Evolutionary conservation across 2,888 invertebrate genomes (phyloP).

Genomic region (Ennomos fuscantarius): DNA sequence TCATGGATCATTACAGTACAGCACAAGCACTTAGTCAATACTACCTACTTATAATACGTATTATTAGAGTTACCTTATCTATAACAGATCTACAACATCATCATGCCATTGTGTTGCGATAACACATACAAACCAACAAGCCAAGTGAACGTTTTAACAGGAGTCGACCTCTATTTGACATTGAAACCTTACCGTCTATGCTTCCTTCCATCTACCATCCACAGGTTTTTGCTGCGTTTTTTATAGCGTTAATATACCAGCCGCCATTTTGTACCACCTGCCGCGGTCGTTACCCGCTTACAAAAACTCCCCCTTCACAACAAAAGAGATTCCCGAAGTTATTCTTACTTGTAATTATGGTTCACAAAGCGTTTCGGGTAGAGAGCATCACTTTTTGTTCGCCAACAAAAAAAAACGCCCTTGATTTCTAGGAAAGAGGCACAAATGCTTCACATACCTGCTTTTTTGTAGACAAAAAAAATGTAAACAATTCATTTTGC

Average conservation of each 20-base stretch:
- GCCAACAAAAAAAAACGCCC: constrained; percentile 66
- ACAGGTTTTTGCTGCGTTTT: constrained; percentile 76
- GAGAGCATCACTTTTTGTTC: constrained; percentile 68
- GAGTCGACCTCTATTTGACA: constrained; percentile 77
- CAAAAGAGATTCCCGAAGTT: constrained; percentile 81
- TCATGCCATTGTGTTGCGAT: no score
- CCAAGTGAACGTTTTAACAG: neutral
- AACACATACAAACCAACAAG: neutral
- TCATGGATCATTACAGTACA: no score
- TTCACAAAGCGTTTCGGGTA: constrained; percentile 73
- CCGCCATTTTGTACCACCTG: constrained; percentile 80
- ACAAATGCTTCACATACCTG: constrained; percentile 61
- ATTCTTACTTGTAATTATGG: constrained; percentile 81
- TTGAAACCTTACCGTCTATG: constrained; percentile 58
- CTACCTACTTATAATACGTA: no score
- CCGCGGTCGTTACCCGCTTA: constrained; percentile 80
- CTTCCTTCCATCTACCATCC: constrained; percentile 45
- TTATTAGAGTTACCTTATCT: no score
- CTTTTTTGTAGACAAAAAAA: constrained; percentile 65
- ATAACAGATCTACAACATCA: no score
- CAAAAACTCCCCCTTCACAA: constrained; percentile 78
- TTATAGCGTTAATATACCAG: constrained; percentile 68
- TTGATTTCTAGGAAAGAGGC: constrained; percentile 65
- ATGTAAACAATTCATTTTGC: constrained; percentile 74
- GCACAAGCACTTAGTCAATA: no score